Conservation (phyloP, 1,140 invertebrate genomes). For the Physella acuta region DNA sequence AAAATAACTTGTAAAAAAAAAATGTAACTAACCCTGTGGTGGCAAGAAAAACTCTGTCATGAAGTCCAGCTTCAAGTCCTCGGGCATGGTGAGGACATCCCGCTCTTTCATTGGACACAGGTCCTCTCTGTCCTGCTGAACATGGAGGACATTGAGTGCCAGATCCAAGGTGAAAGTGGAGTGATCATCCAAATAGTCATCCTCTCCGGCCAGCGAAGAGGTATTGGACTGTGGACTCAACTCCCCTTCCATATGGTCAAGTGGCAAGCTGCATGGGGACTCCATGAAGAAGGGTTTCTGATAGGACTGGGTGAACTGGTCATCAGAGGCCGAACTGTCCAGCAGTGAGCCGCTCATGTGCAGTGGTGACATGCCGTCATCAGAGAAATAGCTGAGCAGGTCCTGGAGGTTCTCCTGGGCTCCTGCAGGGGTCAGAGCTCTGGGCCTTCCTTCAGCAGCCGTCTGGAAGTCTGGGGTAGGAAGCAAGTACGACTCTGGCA, state of each 20-base stretch:
- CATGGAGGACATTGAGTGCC: slow-evolving; percentile 15
- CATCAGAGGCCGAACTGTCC: slow-evolving; percentile 24
- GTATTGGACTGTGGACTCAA: slow-evolving; percentile 32
- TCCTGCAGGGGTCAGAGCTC: no score
- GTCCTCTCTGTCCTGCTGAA: slow-evolving; percentile 32
- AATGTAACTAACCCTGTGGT: background rate
- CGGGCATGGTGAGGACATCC: slow-evolving; percentile 13
- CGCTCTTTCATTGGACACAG: slow-evolving; percentile 4
- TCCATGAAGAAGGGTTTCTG: slow-evolving; percentile 3
- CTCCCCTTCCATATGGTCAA: slow-evolving; percentile 18
- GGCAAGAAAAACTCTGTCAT: background rate
- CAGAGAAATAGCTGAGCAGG: slow-evolving; percentile 37
- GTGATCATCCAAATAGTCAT: slow-evolving; percentile 25
- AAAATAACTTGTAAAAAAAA: no score
- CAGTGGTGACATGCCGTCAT: slow-evolving; percentile 18
- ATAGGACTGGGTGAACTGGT: slow-evolving; percentile 10
- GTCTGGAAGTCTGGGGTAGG: no score
- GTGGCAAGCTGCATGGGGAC: slow-evolving; percentile 6
- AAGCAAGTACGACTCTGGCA: background rate
- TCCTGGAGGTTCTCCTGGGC: slow-evolving; percentile 40
- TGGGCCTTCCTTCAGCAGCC: no score
- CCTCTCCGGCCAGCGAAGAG: slow-evolving; percentile 30
- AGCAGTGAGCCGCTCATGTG: slow-evolving; percentile 29
- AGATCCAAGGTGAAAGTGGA: slow-evolving; percentile 5
- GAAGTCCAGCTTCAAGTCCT: slow-evolving; percentile 6